A percentile compares a stretch with the other conserved stretches of the same genome.
These are phyloP conservation scores for Trematocara macrostoma DNA, from an alignment of 2,113 vertebrate genomes.

Conservation along the genomic window DNA sequence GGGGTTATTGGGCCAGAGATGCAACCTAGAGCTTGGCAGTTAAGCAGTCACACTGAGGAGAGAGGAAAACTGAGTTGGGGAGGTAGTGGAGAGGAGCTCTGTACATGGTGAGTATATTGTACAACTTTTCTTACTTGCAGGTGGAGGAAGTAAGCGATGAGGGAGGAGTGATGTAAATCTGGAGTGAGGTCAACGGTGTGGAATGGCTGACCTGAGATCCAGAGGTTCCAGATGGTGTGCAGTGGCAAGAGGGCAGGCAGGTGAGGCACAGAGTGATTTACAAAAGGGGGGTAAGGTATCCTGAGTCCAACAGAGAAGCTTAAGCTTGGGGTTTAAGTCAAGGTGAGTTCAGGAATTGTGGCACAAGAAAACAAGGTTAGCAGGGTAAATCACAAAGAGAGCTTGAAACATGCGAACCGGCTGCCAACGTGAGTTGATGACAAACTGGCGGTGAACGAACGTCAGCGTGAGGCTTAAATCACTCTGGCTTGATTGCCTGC, in stretches of 20 bases:
- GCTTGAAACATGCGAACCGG: not conserved
- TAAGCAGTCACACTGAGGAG: not conserved
- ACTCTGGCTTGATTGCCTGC: no score
- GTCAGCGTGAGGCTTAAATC: no score
- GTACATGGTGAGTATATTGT: not conserved
- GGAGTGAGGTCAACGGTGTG: not conserved
- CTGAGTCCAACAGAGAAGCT: not conserved
- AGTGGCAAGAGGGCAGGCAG: not conserved
- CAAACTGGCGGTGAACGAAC: no score
- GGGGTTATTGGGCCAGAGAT: not conserved
- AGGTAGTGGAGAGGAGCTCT: not conserved
- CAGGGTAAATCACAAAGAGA: not conserved
- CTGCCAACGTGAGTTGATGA: no score
- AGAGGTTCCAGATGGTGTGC: not conserved
- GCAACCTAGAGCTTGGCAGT: not conserved
- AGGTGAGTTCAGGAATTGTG: not conserved
- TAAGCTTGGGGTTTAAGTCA: not conserved
- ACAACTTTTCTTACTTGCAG: not conserved
- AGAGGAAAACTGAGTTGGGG: not conserved
- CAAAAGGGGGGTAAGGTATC: not conserved
- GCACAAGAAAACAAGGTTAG: not conserved
- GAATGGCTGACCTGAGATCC: not conserved
- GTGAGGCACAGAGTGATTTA: not conserved
- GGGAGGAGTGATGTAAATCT: not conserved
- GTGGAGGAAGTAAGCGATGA: not conserved